Conservation (phyloP, 2,888 invertebrate species). For the Platycheirus albimanus region DNA sequence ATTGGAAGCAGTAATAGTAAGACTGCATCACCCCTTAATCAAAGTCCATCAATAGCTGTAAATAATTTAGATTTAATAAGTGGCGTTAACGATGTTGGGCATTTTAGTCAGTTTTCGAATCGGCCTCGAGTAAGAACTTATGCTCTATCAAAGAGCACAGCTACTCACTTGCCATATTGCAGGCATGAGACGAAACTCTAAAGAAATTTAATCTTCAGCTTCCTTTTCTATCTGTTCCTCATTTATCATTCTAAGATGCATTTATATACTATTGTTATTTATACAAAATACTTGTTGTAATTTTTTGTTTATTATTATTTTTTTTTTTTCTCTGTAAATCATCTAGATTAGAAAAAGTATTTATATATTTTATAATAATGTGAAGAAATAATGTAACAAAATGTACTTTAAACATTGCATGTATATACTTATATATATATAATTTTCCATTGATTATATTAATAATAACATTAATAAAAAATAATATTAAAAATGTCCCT, state of each 20-base stretch:
- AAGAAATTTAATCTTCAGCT: slow-evolving; percentile 2
- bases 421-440: slow-evolving; percentile 62
- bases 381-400: slow-evolving; percentile 55
- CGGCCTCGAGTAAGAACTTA: slow-evolving; percentile 75
- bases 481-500: slow-evolving; percentile 60
- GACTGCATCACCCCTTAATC: slow-evolving; percentile 54
- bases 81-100: slow-evolving; percentile 73
- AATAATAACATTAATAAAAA: slow-evolving; percentile 64
- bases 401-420: slow-evolving; percentile 56
- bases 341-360: slow-evolving; percentile 54
- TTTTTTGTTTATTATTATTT: slow-evolving; percentile 32
- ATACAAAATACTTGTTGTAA: slow-evolving; percentile 48
- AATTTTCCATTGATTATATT: slow-evolving; percentile 62
- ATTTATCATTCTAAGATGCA: background rate
- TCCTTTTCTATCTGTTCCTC: slow-evolving; percentile 22
- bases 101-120: slow-evolving; percentile 74
- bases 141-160: slow-evolving; percentile 74
- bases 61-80: slow-evolving; percentile 77
- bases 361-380: slow-evolving; percentile 42
- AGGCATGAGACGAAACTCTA: slow-evolving; percentile 77
- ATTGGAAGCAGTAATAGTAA: slow-evolving; percentile 54
- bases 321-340: slow-evolving; percentile 48
- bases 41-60: slow-evolving; percentile 70
- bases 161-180: slow-evolving; percentile 72
- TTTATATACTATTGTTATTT: slow-evolving; percentile 38